These are phyloP conservation scores for Drosophila athabasca DNA, from an alignment of 1,140 invertebrate genomes.

Conservation along the genomic window DNA sequence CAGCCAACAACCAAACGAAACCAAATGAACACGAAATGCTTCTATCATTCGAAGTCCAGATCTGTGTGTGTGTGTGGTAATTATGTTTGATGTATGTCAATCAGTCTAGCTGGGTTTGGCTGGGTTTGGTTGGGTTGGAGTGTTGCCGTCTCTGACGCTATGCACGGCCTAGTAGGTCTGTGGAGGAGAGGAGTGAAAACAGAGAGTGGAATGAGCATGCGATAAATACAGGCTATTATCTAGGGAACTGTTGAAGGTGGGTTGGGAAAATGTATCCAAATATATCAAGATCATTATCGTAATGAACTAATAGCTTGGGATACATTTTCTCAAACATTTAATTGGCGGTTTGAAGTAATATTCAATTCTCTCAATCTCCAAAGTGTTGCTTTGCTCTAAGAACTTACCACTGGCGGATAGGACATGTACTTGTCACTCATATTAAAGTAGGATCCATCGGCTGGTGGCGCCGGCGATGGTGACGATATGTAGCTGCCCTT, in stretches of 20 bases:
- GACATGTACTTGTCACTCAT: constrained; percentile 90
- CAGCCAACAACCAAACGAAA: constrained; percentile 30
- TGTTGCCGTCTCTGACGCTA: constrained; percentile 55
- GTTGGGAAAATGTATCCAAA: neutral
- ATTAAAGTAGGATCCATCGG: constrained; percentile 91
- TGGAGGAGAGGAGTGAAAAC: constrained; percentile 16
- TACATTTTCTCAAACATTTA: neutral
- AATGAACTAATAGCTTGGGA: neutral
- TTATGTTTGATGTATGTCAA: constrained; percentile 60
- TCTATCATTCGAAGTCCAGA: constrained; percentile 31
- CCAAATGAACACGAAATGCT: constrained; percentile 28
- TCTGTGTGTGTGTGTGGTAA: constrained; percentile 15
- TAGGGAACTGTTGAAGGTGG: constrained; percentile 29
- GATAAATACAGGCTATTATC: constrained; percentile 43
- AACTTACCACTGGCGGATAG: constrained; percentile 86
- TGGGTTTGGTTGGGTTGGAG: constrained; percentile 56
- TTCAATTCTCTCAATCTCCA: too few species aligned
- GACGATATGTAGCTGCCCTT: constrained; percentile 83
- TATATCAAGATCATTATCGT: constrained; percentile 33
- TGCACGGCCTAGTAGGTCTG: constrained; percentile 68
- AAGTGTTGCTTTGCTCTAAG: neutral
- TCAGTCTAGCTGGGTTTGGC: constrained; percentile 75
- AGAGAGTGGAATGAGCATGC: constrained; percentile 17
- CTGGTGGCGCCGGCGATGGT: constrained; percentile 89
- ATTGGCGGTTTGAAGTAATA: neutral